Evolutionary conservation across 2,113 vertebrate genomes (phyloP), one percentile per base, ranked within the genome.

Genomic region (Platichthys flesus): DNA sequence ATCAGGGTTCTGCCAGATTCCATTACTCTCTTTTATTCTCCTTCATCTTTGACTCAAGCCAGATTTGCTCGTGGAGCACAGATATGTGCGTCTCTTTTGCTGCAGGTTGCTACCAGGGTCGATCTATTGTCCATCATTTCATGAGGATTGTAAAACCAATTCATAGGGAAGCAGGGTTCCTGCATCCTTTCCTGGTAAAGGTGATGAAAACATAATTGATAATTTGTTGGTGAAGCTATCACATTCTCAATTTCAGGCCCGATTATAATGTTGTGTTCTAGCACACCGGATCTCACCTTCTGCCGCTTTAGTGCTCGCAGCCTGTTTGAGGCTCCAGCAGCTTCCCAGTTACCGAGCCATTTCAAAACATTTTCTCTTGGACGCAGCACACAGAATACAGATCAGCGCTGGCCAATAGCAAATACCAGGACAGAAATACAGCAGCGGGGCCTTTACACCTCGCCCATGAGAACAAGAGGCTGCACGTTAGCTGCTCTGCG

Each of bases 291-390:
- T 49, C 37, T 79, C 1, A 8, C 35, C 61, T 47, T 23, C 51
- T 60, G 57, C 18, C 56, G 60, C 45, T 49, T 71, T 64, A 54
- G 26, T 60, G 40, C 47, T 54, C 31, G 26, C 76, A 56, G 62
- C 52, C 55, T 79, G 26, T 62, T 76, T 18, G 15, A 55, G 54
- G 28, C 40, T 75, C 64, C 15, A 58, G 14, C 74, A n/a, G n/a
- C 57, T 37, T 59, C 63, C 37, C 52, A 57, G 54, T 51, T 56
- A 40, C 31, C 52, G 55, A 77, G 78, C 31, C 26, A 24, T 67
- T 75, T 81, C 61, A 59, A 68, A 71, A 82, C 62, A 56, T 54
- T 82, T 71, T 70, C 40, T 78, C 74, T 81, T 79, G 71, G 71
- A 71, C 52, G 26, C 56, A 24, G 7, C 26, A 28, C 75, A 76